Conservation (phyloP, 2,888 invertebrate species). For the Lasioglossum figueresi region DNA sequence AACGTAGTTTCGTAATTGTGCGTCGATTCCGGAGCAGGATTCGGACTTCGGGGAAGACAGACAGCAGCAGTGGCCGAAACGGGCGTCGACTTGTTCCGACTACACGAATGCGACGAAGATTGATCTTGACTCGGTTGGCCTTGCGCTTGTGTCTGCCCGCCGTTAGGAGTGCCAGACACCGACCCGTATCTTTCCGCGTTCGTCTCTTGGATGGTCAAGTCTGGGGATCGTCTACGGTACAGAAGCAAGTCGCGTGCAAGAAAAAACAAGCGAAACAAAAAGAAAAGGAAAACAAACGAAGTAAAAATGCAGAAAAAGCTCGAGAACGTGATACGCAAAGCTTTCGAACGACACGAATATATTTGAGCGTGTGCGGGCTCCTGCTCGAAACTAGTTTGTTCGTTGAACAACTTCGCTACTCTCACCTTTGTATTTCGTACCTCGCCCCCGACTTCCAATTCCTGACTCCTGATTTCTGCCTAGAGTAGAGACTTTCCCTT, state of each 20-base stretch:
- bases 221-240: slow-evolving; percentile 82
- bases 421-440: slow-evolving; percentile 18
- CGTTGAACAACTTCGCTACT: slow-evolving; percentile 1
- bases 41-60: slow-evolving; percentile 73
- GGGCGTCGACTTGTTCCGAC: slow-evolving; percentile 78
- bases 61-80: slow-evolving; percentile 59
- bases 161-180: slow-evolving; percentile 76
- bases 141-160: slow-evolving; percentile 64
- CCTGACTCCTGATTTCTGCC: neutral
- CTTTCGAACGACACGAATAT: neutral
- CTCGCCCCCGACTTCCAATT: neutral
- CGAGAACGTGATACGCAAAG: neutral
- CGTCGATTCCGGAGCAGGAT: slow-evolving; percentile 83
- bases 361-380: neutral
- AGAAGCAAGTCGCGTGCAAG: slow-evolving; percentile 72
- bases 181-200: slow-evolving; percentile 81
- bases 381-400: neutral
- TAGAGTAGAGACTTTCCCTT: neutral
- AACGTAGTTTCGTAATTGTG: slow-evolving; percentile 94
- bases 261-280: slow-evolving; percentile 66
- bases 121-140: slow-evolving; percentile 57
- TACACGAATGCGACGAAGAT: slow-evolving; percentile 79
- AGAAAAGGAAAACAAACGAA: slow-evolving; percentile 19
- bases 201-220: slow-evolving; percentile 80
- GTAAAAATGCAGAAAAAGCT: slow-evolving; percentile 13